Evolutionary conservation across 2,113 vertebrate species (phyloP).

Genomic region (Alces alces): DNA sequence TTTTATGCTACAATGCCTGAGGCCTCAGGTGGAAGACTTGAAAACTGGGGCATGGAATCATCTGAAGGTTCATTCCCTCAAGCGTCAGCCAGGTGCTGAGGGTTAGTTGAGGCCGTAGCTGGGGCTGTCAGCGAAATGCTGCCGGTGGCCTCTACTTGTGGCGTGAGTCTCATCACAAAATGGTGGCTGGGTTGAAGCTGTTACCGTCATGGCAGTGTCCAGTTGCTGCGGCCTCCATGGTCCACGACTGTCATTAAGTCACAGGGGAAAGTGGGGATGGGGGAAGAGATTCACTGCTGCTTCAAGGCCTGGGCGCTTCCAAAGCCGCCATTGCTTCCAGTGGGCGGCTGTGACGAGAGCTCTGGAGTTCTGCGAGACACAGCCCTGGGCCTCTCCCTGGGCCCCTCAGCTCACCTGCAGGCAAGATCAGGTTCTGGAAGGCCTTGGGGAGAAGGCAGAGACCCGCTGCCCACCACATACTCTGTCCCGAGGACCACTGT

Average conservation of each 20-base stretch:
- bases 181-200: not conserved
- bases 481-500: not conserved
- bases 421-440: not conserved
- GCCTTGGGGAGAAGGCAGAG: not conserved
- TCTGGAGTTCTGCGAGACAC: not conserved
- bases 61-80: not conserved
- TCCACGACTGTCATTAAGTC: not conserved
- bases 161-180: not conserved
- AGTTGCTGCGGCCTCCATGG: not conserved
- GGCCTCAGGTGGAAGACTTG: not conserved
- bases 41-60: not conserved
- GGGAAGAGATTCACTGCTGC: not conserved
- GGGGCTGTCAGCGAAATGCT: not conserved
- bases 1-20: not conserved
- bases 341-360: not conserved
- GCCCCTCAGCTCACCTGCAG: not conserved
- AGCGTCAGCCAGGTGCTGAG: not conserved
- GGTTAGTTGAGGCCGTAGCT: not conserved
- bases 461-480: not conserved
- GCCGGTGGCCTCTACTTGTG: not conserved
- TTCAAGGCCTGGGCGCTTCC: not conserved
- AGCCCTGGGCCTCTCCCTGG: not conserved
- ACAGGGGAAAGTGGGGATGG: not conserved
- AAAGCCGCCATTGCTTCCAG: not conserved
- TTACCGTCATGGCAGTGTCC: not conserved